These are phyloP conservation scores for Neoseiulus cucumeris DNA, from an alignment of 1,140 invertebrate genomes.

Conservation along the genomic window DNA sequence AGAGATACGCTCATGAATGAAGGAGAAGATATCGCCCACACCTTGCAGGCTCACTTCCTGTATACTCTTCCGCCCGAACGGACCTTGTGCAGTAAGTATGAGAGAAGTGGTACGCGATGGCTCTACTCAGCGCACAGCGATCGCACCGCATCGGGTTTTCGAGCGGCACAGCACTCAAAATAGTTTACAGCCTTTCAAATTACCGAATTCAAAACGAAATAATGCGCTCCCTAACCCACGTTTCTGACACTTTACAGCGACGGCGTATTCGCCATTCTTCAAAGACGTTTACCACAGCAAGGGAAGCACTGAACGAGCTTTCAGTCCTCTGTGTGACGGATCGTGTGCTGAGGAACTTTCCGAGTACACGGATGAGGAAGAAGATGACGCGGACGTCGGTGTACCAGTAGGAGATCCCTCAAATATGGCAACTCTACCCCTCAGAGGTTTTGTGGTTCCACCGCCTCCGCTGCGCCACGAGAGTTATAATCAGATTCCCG, in stretches of 20 bases:
- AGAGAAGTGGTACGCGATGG: too few relatives aligned
- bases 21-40: conserved; percentile 74
- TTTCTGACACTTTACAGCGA: conserved; percentile 38
- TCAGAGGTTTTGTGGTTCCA: conserved; percentile 21
- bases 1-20: conserved; percentile 55
- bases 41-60: conserved; percentile 74
- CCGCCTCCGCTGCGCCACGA: conserved; percentile 36
- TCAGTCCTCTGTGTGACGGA: conserved; percentile 6
- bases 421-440: not conserved
- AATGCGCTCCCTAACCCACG: conserved; percentile 14
- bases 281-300: conserved; percentile 34
- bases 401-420: not conserved
- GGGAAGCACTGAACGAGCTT: not conserved
- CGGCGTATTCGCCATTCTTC: conserved; percentile 86
- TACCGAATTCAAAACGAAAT: conserved; percentile 17
- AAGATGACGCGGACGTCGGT: not conserved
- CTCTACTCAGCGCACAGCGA: too few relatives aligned
- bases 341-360: not conserved
- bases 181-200: too few relatives aligned
- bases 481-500: conserved; percentile 26
- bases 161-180: too few relatives aligned
- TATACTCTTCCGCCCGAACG: conserved; percentile 50
- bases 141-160: too few relatives aligned
- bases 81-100: conserved; percentile 52
- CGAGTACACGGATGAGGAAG: conserved; percentile 1